Conservation (phyloP, 2,888 invertebrate genomes). For the Lochmaea crataegi region DNA sequence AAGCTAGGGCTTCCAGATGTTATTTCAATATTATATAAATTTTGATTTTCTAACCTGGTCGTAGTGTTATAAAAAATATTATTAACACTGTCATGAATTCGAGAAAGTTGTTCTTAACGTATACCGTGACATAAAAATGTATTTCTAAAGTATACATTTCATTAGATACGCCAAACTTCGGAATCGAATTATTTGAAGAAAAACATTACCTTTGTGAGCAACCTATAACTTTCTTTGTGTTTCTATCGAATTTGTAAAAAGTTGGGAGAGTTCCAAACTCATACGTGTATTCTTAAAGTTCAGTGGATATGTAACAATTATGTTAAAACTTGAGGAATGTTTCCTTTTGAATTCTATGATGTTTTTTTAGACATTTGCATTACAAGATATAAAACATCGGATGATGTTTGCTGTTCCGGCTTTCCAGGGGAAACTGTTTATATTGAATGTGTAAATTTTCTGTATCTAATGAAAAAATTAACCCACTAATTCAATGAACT, state of each 20-base stretch:
- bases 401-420: neutral
- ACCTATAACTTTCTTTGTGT: slow-evolving; percentile 31
- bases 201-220: slow-evolving; percentile 35
- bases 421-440: neutral
- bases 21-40: too few species aligned
- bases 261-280: slow-evolving; percentile 20
- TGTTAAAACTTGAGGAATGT: slow-evolving; percentile 31
- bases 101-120: neutral
- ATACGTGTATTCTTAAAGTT: slow-evolving; percentile 31
- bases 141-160: slow-evolving; percentile 12
- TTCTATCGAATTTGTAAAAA: slow-evolving; percentile 31
- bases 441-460: neutral
- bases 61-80: too few species aligned
- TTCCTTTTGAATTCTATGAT: neutral
- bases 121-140: neutral
- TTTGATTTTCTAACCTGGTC: too few species aligned
- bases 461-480: too few species aligned
- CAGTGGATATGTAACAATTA: slow-evolving; percentile 24
- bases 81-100: neutral
- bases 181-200: slow-evolving; percentile 26
- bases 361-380: neutral
- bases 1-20: too few species aligned
- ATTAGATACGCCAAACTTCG: slow-evolving; percentile 16
- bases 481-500: too few species aligned
- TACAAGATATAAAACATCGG: neutral